Base-by-base conservation (phyloP, 2,113 vertebrate genomes). In the Plecotus auritus region DNA sequence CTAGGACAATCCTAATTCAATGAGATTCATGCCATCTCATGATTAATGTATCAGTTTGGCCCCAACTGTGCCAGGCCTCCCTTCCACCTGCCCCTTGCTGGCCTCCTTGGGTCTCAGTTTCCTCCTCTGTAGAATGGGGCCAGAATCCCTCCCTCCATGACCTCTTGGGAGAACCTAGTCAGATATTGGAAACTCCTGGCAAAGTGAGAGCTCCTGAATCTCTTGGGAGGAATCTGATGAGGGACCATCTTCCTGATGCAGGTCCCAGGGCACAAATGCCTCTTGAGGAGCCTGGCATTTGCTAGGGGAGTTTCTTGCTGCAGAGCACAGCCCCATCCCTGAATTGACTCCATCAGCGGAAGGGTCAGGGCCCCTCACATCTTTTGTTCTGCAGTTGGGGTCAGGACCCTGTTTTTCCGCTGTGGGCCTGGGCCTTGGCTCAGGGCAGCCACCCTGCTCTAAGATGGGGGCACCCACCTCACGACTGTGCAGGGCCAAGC, bases 391-490 rank as follows among this genome's bases (percentile, higher is more conserved):
- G 23, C 2, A n/a, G 28, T 18, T 35, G 7, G 16, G 32, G 30
- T 70, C 59, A 20, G 73, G 37, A 2, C 10, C 42, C 42, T 1
- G 0, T 17, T 26, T n/a, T 69, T 22, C 35, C 0, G 0, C 47
- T 42, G 49, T 12, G 81, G 73, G 26, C 40, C 66, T 26, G 3
- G 7, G 28, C 51, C 45, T 35, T 18, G n/a, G 59, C 54, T n/a
- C 9, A 2, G 2, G 2, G 87, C 54, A 51, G 28, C 45, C n/a
- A 95, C 92, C 96, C 54, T 77, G 54, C 73, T 59, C 87, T 72
- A 32, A 73, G 77, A 26, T 40, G 32, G 73, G 40, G 92, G 93
- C 47, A 51, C 95, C 84, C 74, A 56, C 72, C 89, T 95, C 90
- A 45, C 42, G 82, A 91, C 86, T 83, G 84, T 78, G 92, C 49